Conservation (phyloP, 1,140 invertebrate species). For the Paralvinella palmiformis region DNA sequence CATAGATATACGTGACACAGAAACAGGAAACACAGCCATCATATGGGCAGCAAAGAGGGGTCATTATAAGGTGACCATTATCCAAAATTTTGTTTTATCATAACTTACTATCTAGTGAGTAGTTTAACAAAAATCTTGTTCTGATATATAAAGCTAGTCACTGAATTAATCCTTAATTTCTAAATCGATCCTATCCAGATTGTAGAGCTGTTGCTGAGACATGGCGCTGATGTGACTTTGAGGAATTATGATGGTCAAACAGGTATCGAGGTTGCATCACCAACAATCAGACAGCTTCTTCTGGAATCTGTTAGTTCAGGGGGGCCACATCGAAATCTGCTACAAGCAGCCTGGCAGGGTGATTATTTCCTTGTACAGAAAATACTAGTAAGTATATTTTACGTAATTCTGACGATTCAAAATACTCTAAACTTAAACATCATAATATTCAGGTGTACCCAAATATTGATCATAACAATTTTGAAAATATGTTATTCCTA, state of each 20-base stretch:
- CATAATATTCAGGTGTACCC: too few relatives aligned
- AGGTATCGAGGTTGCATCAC: slow-evolving; percentile 41
- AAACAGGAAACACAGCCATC: slow-evolving; percentile 45
- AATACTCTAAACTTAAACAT: too few relatives aligned
- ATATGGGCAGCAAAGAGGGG: slow-evolving; percentile 47
- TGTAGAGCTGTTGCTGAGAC: slow-evolving; percentile 38
- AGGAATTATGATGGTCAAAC: slow-evolving; percentile 43
- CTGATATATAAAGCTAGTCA: neutral
- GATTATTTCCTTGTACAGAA: slow-evolving; percentile 34
- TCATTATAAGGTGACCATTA: slow-evolving; percentile 36
- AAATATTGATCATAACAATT: too few relatives aligned
- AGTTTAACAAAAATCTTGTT: neutral
- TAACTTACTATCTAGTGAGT: neutral
- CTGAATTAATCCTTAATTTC: neutral
- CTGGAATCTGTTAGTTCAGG: slow-evolving; percentile 39
- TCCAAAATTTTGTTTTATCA: neutral
- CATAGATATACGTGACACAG: slow-evolving; percentile 43
- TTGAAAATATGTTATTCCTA: too few relatives aligned
- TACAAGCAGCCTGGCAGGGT: slow-evolving; percentile 47
- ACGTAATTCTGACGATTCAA: too few relatives aligned
- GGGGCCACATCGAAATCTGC: slow-evolving; percentile 32
- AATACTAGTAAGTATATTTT: slow-evolving; percentile 33
- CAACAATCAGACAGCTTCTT: slow-evolving; percentile 35
- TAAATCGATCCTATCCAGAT: slow-evolving; percentile 32
- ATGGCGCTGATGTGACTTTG: slow-evolving; percentile 45